These are phyloP conservation scores for Gymnodraco acuticeps DNA, from an alignment of 2,797 vertebrate species.

Conservation along the genomic window DNA sequence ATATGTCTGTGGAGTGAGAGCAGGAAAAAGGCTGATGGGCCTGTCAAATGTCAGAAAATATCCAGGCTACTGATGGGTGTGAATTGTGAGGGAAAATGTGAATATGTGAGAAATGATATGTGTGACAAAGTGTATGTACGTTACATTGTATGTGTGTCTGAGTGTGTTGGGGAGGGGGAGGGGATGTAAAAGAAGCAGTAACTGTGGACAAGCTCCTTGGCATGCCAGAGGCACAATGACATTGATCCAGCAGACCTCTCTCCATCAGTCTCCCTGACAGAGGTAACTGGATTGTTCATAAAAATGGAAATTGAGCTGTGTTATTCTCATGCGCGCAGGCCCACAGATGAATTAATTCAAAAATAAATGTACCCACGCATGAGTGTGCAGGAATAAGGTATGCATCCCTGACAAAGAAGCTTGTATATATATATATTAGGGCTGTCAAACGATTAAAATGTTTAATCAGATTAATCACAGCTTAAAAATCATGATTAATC, in stretches of 20 bases:
- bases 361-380: conserved; percentile 44
- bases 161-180: conserved; percentile 27
- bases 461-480: too few species aligned
- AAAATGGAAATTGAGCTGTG: conserved; percentile 87
- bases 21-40: conserved; percentile 61
- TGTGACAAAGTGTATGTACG: conserved; percentile 14
- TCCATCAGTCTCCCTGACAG: conserved; percentile 84
- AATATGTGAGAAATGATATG: conserved; percentile 17
- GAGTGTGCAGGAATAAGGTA: conserved; percentile 27
- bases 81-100: conserved; percentile 37
- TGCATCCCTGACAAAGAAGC: conserved; percentile 18
- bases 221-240: conserved; percentile 80
- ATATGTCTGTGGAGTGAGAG: conserved; percentile 47
- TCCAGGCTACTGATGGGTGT: conserved; percentile 48
- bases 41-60: conserved; percentile 62
- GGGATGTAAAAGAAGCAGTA: conserved; percentile 60
- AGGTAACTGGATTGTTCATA: conserved; percentile 86
- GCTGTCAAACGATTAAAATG: too few species aligned
- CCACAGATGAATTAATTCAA: conserved; percentile 59
- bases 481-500: too few species aligned
- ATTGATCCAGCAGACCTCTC: conserved; percentile 81
- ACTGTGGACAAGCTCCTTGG: conserved; percentile 72
- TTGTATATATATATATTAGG: neutral
- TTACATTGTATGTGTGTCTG: conserved; percentile 3
- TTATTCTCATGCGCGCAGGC: conserved; percentile 59